A percentile compares a stretch with the other conserved stretches of the same genome.
phyloP scores from a whole-genome alignment of 92 coral and sea anemone genomes.

The Parazoanthus darwini region DNA sequence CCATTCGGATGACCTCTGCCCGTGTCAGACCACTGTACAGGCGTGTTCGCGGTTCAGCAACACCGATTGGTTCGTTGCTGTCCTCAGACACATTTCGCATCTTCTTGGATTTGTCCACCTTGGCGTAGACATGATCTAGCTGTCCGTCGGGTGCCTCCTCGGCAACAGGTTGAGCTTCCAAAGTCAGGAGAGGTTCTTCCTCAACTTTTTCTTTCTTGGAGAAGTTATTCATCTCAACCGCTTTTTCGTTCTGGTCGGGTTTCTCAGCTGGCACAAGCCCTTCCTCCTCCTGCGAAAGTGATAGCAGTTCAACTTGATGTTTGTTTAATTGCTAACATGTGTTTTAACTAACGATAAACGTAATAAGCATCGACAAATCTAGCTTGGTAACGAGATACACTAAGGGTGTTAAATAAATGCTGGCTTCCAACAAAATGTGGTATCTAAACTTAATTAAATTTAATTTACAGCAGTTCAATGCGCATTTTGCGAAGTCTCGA shows the following conservation, averaged over 20 bases:
- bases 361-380: too few species aligned
- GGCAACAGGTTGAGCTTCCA: conserved; percentile 44
- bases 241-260: conserved; percentile 31
- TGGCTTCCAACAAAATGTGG: too few species aligned
- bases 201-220: conserved; percentile 33
- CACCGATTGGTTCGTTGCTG: conserved; percentile 64
- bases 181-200: conserved; percentile 24
- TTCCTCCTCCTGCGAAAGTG: conserved; percentile 34
- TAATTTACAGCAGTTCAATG: too few species aligned
- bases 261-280: conserved; percentile 34
- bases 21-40: conserved; percentile 80
- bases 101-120: conserved; percentile 51
- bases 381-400: too few species aligned
- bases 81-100: conserved; percentile 23
- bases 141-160: conserved; percentile 37
- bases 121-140: conserved; percentile 64
- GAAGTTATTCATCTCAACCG: conserved; percentile 40
- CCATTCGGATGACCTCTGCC: conserved; percentile 84
- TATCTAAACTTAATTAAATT: too few species aligned
- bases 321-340: not conserved
- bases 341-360: too few species aligned
- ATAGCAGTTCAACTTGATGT: not conserved
- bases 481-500: too few species aligned
- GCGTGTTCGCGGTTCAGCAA: conserved; percentile 66
- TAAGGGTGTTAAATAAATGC: too few species aligned